These are phyloP conservation scores for Intellagama lesueurii DNA, from an alignment of 2,797 vertebrate species.

Conservation along the genomic window DNA sequence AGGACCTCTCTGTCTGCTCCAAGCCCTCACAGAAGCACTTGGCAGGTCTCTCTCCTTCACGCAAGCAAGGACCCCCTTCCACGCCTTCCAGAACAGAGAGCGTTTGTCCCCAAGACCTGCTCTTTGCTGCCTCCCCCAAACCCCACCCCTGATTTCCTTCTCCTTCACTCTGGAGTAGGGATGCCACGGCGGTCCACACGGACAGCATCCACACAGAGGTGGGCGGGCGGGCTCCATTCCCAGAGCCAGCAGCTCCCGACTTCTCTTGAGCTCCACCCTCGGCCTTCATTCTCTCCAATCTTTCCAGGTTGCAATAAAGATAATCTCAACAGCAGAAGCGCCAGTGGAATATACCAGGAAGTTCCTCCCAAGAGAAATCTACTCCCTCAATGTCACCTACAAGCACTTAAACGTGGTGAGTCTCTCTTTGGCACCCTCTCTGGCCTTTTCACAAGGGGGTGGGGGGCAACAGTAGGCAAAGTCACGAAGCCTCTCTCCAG, in stretches of 20 bases:
- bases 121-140: too few species aligned
- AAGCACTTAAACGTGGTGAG: slow-evolving; percentile 66
- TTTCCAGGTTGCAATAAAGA: slow-evolving; percentile 67
- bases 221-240: neutral
- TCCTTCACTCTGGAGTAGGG: neutral
- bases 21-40: too few species aligned
- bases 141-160: too few species aligned
- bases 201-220: neutral
- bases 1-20: too few species aligned
- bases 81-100: too few species aligned
- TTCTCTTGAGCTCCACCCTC: neutral
- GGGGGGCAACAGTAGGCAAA: too few species aligned
- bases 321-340: slow-evolving; percentile 51
- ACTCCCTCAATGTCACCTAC: slow-evolving; percentile 64
- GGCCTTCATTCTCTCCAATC: fast-evolving
- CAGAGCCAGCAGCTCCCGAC: fast-evolving
- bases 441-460: too few species aligned
- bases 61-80: too few species aligned
- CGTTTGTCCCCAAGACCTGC: too few species aligned
- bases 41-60: too few species aligned
- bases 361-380: slow-evolving; percentile 64
- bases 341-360: slow-evolving; percentile 59
- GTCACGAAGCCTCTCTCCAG: too few species aligned
- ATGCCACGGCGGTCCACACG: neutral
- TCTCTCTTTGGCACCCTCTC: neutral